Evolutionary conservation across 2,888 invertebrate genomes (phyloP), one percentile per base, ranked within the genome.

Genomic region (Gandaritis pyraliata): DNA sequence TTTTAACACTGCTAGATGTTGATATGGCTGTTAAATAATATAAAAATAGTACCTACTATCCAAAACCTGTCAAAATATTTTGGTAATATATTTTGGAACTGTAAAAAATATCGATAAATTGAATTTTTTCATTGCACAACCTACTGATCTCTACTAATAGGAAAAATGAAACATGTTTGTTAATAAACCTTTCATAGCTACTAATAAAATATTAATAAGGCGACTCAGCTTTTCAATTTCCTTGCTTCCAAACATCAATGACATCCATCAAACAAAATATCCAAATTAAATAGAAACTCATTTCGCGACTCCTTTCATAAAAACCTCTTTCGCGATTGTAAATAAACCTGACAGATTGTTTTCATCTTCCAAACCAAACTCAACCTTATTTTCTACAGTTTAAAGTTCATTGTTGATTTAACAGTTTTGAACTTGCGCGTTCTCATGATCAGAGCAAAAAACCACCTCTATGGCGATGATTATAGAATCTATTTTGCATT

Each of bases 271-370:
- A 73, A 71, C 72, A 77, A 76, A 76, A 79, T 75, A 66, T 59
- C 62, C 64, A 82, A 85, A 85, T 85, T 82, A 83, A 86, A 86
- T 84, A 81, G 79, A 85, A 33, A 83, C 78, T 87, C 86, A 86
- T 88, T 87, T 84, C 78, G 68, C 70, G 78, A 80, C 78, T 83
- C 80, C 78, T 86, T 87, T 85, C 81, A 81, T 79, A 72, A 76
- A 79, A 80, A 80, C 81, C 81, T 80, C 82, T 85, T 81, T 57
- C 54, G 47, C 53, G 47, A 80, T 79, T 82, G 86, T 88, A 87
- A 88, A 88, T 84, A 68, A 87, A 85, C 79, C 75, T 73, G 74
- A 73, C 71, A 72, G 75, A 78, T 78, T 70, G 65, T 58, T 45
- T 41, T 2, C 8, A 63, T 23, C 30, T 8, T n/a, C 0, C 39